Evolutionary conservation across 2,797 vertebrate species (phyloP).

Genomic region (Sylvia borin): DNA sequence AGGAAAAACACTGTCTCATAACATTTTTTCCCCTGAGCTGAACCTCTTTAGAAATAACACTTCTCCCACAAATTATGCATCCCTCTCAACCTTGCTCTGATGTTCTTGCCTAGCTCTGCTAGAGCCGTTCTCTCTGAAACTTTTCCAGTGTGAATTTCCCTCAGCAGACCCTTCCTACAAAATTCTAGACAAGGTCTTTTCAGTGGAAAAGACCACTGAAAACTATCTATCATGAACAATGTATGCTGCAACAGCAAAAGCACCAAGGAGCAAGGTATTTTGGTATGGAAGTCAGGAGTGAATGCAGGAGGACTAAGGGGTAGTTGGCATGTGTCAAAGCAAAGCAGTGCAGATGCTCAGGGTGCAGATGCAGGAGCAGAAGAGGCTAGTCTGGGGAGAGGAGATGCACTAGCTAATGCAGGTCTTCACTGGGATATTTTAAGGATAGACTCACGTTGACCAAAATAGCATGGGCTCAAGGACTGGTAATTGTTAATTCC

Average conservation of each 20-base stretch:
- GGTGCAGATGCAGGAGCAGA: neutral
- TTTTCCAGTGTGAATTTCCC: neutral
- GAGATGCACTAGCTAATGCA: neutral
- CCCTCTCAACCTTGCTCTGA: neutral
- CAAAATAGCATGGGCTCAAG: neutral
- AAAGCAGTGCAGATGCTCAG: neutral
- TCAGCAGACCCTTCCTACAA: neutral
- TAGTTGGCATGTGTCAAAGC: fast-evolving
- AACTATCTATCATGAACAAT: neutral
- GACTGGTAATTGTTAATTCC: neutral
- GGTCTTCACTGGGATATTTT: neutral
- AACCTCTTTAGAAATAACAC: neutral
- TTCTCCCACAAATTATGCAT: neutral
- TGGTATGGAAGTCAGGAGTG: neutral
- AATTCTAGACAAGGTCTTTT: neutral
- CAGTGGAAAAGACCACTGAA: fast-evolving
- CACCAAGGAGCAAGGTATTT: neutral
- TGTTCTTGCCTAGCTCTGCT: neutral
- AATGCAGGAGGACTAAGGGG: neutral
- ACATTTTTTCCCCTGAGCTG: neutral
- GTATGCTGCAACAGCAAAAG: neutral
- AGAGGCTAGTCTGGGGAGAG: neutral
- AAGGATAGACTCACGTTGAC: neutral
- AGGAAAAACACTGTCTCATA: neutral
- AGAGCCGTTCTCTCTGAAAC: neutral